Percentiles rank a stretch among this genome's conserved stretches.
phyloP scores from a whole-genome alignment of 1,140 invertebrate species.

The Stratiolaelaps scimitus region DNA sequence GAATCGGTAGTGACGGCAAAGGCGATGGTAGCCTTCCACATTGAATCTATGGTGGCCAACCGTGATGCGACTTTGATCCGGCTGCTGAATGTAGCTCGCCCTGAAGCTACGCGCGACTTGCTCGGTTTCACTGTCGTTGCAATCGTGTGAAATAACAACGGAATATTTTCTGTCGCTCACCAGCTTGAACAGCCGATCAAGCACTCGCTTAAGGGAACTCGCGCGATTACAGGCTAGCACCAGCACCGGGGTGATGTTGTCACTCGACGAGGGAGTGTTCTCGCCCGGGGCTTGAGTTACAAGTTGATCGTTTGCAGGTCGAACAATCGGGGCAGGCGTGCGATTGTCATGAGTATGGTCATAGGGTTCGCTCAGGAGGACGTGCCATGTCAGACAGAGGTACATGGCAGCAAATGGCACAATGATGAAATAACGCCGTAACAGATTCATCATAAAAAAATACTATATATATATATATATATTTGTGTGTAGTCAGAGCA shows the following conservation, averaged over 20 bases:
- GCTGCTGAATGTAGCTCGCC: slow-evolving; percentile 52
- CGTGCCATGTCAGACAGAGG: too few species aligned
- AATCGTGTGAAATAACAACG: not conserved
- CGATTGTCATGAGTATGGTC: too few species aligned
- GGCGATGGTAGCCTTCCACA: slow-evolving; percentile 92
- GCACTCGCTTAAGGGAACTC: not conserved
- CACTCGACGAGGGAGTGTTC: too few species aligned
- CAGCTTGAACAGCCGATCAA: not conserved
- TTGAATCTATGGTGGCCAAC: slow-evolving; percentile 75
- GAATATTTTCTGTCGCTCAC: not conserved
- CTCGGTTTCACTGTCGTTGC: not conserved
- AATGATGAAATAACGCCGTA: too few species aligned
- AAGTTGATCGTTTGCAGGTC: too few species aligned
- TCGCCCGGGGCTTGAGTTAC: too few species aligned
- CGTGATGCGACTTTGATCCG: slow-evolving; percentile 72
- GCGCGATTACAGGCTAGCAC: slow-evolving; percentile 8
- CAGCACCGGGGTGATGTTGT: not conserved
- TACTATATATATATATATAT: too few species aligned
- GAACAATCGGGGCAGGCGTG: too few species aligned
- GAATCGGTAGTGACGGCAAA: slow-evolving; percentile 89
- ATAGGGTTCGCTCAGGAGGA: too few species aligned
- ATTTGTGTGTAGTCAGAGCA: too few species aligned
- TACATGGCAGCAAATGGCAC: too few species aligned
- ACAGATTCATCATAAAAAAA: too few species aligned
- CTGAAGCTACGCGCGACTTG: not conserved